Percentiles rank a stretch among this genome's conserved stretches.
Conservation (phyloP, 2,797 vertebrate genomes). For the Hippopotamyrus pictus region DNA sequence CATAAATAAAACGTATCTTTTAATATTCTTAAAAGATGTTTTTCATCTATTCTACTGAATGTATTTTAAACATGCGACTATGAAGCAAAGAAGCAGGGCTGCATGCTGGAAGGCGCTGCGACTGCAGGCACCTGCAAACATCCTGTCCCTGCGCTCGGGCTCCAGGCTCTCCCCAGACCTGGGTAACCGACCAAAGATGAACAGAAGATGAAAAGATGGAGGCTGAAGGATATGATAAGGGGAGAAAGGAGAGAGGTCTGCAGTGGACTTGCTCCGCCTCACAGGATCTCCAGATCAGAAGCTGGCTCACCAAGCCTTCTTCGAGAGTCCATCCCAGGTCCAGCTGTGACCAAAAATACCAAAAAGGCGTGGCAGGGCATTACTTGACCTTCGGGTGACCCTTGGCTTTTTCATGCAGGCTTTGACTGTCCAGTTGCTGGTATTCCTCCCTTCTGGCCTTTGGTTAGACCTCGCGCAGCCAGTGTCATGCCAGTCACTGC, state of each 20-base stretch:
- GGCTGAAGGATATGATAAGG: neutral
- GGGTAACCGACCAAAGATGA: neutral
- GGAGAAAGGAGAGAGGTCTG: neutral
- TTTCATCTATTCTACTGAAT: neutral
- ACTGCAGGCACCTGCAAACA: neutral
- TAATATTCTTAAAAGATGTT: neutral
- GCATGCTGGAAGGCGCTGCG: neutral
- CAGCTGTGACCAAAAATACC: neutral
- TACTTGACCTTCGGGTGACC: neutral
- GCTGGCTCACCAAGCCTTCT: neutral
- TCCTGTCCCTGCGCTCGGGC: neutral
- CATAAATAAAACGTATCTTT: neutral
- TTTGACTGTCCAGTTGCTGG: neutral
- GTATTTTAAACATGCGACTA: neutral
- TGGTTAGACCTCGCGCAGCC: neutral
- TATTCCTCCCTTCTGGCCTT: neutral
- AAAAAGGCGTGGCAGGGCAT: neutral
- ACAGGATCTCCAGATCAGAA: neutral
- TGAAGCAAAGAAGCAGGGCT: neutral
- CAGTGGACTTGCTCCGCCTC: neutral
- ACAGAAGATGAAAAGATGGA: neutral
- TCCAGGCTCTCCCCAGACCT: neutral
- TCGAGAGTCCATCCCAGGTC: neutral
- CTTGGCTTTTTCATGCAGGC: neutral
- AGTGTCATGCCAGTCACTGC: neutral